A percentile compares a stretch with the other conserved stretches of the same genome.
Evolutionary conservation across 2,113 vertebrate species (phyloP).

Genomic region (Neolamprologus caudopunctatus): DNA sequence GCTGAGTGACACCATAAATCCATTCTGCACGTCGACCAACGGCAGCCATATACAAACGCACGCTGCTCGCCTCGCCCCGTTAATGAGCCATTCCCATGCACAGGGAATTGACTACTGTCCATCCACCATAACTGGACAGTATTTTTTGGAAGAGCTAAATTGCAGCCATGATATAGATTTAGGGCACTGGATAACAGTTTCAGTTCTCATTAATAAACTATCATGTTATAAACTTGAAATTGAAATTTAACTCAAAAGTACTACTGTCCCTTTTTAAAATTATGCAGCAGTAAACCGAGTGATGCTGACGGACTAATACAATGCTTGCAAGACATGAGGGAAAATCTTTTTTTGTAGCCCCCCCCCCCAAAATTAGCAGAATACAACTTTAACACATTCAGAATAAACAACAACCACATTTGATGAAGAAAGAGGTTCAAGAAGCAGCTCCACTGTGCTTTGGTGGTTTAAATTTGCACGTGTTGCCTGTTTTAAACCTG

Average conservation of each 20-base stretch:
- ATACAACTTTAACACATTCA: neutral
- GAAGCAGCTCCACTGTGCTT: conserved; percentile 72
- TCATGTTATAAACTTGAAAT: conserved; percentile 51
- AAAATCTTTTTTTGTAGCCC: neutral
- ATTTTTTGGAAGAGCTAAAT: conserved; percentile 80
- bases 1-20: conserved; percentile 98
- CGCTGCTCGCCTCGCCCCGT: conserved; percentile 63
- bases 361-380: neutral
- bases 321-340: neutral
- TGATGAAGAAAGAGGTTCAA: conserved; percentile 54
- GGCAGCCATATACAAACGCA: conserved; percentile 77
- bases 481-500: conserved; percentile 78
- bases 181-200: conserved; percentile 69
- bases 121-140: conserved; percentile 79
- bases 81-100: conserved; percentile 97
- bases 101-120: conserved; percentile 95
- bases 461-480: conserved; percentile 83
- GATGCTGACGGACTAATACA: neutral
- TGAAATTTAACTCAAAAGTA: neutral
- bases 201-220: conserved; percentile 66
- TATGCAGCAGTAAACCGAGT: neutral
- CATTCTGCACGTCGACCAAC: conserved; percentile 83
- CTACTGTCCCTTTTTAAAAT: neutral
- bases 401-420: neutral
- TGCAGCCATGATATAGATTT: conserved; percentile 78